Conservation (phyloP, 1,140 invertebrate species). For the Aphaenogaster rudis region DNA sequence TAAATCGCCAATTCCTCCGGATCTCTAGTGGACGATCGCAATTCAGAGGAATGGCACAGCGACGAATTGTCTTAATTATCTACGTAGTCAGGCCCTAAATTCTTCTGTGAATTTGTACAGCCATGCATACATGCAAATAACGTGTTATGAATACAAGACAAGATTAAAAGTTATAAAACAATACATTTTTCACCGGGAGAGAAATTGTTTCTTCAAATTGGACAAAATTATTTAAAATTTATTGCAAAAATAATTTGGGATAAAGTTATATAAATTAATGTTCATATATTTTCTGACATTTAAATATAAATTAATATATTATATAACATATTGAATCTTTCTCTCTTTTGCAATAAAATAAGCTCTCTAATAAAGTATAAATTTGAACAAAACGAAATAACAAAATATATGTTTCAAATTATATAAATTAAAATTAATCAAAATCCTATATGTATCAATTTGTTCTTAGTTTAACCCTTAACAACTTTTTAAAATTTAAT, state of each 20-base stretch:
- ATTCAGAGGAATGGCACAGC: constrained; percentile 18
- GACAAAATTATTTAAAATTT: background rate
- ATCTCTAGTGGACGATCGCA: background rate
- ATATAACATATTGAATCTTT: background rate
- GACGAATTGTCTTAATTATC: constrained; percentile 48
- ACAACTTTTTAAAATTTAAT: constrained; percentile 27
- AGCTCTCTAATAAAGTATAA: background rate
- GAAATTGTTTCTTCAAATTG: background rate
- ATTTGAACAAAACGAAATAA: background rate
- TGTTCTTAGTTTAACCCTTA: background rate
- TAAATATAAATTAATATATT: constrained; percentile 20
- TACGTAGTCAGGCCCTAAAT: background rate
- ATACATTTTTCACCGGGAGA: background rate
- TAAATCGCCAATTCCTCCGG: constrained; percentile 29
- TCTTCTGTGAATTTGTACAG: constrained; percentile 9
- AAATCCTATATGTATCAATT: background rate
- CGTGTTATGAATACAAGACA: background rate
- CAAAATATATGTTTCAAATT: background rate
- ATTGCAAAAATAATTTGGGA: background rate
- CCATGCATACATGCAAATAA: background rate
- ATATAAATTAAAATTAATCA: constrained; percentile 24
- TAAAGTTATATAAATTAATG: background rate
- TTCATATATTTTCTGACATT: background rate
- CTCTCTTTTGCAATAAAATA: constrained; percentile 7
- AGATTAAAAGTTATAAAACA: background rate